Conservation (phyloP, 2,113 vertebrate genomes). For the Buteo buteo region DNA sequence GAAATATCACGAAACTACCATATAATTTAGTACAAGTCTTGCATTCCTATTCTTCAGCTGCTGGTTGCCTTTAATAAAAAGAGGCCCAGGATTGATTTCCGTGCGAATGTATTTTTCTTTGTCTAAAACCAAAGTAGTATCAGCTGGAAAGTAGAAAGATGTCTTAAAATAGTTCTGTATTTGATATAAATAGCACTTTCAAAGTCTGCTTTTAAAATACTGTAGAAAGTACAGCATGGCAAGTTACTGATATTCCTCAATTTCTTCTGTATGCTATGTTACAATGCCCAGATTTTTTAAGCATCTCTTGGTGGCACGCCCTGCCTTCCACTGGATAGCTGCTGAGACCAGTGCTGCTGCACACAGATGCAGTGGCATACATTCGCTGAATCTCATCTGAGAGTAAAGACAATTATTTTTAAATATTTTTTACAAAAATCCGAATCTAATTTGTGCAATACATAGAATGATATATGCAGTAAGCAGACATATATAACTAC, state of each 20-base stretch:
- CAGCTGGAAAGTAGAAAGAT: background rate
- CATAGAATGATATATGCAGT: background rate
- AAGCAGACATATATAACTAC: background rate
- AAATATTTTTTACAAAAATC: background rate
- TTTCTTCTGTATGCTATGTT: background rate
- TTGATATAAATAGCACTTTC: background rate
- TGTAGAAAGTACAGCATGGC: background rate
- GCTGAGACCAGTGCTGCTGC: background rate
- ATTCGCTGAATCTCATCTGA: background rate
- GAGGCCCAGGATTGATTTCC: conserved; percentile 40
- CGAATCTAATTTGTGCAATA: background rate
- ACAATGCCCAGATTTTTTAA: background rate
- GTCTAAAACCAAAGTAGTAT: conserved; percentile 37
- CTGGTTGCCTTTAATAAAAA: conserved; percentile 55
- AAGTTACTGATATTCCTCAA: background rate
- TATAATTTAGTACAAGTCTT: conserved; percentile 49
- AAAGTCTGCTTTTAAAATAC: background rate
- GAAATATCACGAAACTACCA: conserved; percentile 51
- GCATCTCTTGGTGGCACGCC: background rate
- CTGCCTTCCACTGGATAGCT: background rate
- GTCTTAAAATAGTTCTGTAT: conserved; percentile 27
- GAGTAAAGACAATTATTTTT: background rate
- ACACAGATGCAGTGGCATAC: background rate
- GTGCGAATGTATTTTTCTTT: conserved; percentile 41
- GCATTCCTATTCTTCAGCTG: conserved; percentile 46